Conservation (phyloP, 2,888 invertebrate genomes). For the Drosophila formosana region DNA sequence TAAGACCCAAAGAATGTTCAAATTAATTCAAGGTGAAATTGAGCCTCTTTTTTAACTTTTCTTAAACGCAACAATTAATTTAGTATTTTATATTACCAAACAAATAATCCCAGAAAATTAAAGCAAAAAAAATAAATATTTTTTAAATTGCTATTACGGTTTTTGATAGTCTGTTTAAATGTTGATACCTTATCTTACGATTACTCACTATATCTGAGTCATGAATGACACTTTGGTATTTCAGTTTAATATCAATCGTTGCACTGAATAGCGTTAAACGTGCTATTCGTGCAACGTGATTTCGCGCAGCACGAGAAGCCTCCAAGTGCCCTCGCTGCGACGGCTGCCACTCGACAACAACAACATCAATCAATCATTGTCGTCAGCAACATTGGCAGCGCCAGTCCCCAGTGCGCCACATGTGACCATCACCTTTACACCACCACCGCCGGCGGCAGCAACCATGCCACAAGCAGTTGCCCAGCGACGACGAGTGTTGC, state of each 20-base stretch:
- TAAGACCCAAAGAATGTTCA: neutral
- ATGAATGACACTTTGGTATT: too few species aligned
- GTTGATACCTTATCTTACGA: neutral
- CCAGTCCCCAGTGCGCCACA: constrained; percentile 27
- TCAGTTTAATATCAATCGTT: too few species aligned
- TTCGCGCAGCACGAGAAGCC: neutral
- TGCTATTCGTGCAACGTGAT: too few species aligned
- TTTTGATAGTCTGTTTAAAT: too few species aligned
- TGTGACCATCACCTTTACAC: constrained; percentile 51
- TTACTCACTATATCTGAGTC: neutral
- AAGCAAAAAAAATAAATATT: too few species aligned
- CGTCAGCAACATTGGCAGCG: neutral
- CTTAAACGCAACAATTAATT: too few species aligned
- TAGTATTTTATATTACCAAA: too few species aligned
- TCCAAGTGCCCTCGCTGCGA: neutral
- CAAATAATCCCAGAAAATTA: too few species aligned
- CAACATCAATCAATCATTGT: neutral
- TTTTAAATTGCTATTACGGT: too few species aligned
- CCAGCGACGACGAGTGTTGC: constrained; percentile 47
- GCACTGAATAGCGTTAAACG: too few species aligned
- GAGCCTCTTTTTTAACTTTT: too few species aligned
- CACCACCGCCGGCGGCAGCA: constrained; percentile 3
- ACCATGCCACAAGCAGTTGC: neutral
- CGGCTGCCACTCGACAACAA: neutral
- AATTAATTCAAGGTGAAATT: too few species aligned